These are phyloP conservation scores for Neuroterus valhalla DNA, from an alignment of 1,140 invertebrate species.

Conservation along the genomic window DNA sequence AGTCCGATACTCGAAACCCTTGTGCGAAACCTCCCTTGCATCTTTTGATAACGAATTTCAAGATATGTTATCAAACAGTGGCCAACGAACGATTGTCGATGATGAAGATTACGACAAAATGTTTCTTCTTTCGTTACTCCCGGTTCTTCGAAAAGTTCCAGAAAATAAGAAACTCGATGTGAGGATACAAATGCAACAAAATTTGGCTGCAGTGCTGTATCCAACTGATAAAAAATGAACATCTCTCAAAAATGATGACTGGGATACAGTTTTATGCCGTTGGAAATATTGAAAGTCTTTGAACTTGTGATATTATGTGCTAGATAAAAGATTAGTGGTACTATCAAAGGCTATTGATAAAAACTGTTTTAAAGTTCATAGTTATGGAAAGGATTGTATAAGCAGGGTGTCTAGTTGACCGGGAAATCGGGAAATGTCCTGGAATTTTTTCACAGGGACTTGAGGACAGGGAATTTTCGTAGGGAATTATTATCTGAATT, in stretches of 20 bases:
- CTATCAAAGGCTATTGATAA: no score
- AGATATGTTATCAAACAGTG: conserved; percentile 61
- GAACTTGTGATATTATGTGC: no score
- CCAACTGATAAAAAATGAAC: conserved; percentile 56
- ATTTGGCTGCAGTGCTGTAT: conserved; percentile 62
- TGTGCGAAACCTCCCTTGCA: conserved; percentile 64
- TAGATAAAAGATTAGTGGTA: no score
- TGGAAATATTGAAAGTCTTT: conserved; percentile 1
- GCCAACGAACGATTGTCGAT: conserved; percentile 53
- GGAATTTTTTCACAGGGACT: no score
- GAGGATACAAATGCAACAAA: conserved; percentile 71
- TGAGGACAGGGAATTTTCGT: no score
- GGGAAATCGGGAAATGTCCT: no score
- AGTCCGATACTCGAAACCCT: conserved; percentile 58
- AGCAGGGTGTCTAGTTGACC: no score
- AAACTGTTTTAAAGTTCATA: no score
- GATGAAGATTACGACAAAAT: conserved; percentile 72
- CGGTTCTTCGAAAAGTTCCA: conserved; percentile 65
- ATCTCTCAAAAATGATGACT: conserved; percentile 31
- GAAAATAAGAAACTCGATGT: conserved; percentile 69
- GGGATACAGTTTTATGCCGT: neutral
- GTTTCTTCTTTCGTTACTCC: conserved; percentile 68
- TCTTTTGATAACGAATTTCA: conserved; percentile 66
- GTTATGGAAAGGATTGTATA: no score
- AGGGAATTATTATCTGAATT: no score